These are phyloP conservation scores for Turritopsis dohrnii DNA, from an alignment of 30 jellyfish, hydroid and myxozoan species.

Conservation along the genomic window DNA sequence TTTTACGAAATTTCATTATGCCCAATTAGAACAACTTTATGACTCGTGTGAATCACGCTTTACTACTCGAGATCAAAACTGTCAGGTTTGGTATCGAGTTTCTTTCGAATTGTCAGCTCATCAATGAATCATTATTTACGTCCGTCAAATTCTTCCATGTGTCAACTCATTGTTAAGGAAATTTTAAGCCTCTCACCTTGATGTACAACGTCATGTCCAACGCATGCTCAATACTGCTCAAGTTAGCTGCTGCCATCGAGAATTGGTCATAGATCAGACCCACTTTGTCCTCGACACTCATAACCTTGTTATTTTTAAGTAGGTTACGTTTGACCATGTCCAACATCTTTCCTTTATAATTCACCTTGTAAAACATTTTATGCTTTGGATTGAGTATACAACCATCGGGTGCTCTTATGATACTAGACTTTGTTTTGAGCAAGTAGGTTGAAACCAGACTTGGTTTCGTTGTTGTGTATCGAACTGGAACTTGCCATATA, in stretches of 20 bases:
- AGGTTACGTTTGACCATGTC: slow-evolving; percentile 36
- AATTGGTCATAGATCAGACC: slow-evolving; percentile 72
- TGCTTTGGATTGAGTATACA: slow-evolving; percentile 50
- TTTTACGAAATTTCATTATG: too few relatives aligned
- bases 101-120: neutral
- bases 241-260: slow-evolving; percentile 69
- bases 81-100: neutral
- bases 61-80: too few relatives aligned
- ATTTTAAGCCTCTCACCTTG: slow-evolving; percentile 1
- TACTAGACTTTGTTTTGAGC: slow-evolving; percentile 34
- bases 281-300: slow-evolving; percentile 62
- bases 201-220: slow-evolving; percentile 46
- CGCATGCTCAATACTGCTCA: slow-evolving; percentile 32
- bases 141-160: neutral
- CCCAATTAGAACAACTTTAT: too few relatives aligned
- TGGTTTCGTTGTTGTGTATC: slow-evolving; percentile 30
- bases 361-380: slow-evolving; percentile 54
- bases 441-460: slow-evolving; percentile 6
- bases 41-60: too few relatives aligned
- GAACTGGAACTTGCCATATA: slow-evolving; percentile 72
- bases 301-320: slow-evolving; percentile 37
- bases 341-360: slow-evolving; percentile 56
- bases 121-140: neutral
- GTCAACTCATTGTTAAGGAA: neutral
- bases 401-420: slow-evolving; percentile 18